These are phyloP conservation scores for Xerus inauris DNA, from an alignment of 2,113 vertebrate species.

Conservation along the genomic window DNA sequence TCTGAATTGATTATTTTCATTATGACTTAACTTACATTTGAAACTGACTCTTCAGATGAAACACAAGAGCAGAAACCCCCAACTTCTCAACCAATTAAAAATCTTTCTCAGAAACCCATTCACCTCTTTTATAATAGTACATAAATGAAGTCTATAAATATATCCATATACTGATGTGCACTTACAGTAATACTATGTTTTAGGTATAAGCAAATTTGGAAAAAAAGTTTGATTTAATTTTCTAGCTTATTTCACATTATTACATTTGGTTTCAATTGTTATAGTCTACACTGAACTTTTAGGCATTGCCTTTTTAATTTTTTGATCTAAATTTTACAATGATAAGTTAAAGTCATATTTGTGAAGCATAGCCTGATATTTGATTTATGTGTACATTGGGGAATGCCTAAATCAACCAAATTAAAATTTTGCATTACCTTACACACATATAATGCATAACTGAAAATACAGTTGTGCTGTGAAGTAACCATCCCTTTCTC, in stretches of 20 bases:
- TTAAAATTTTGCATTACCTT: too few species aligned
- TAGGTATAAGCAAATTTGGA: background rate
- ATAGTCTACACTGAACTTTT: background rate
- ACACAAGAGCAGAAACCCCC: rapidly evolving
- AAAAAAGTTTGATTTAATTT: background rate
- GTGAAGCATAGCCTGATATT: background rate
- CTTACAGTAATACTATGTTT: background rate
- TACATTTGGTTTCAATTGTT: background rate
- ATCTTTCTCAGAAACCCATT: background rate
- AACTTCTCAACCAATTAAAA: rapidly evolving
- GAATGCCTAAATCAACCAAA: too few species aligned
- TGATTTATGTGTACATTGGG: too few species aligned
- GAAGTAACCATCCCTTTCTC: background rate
- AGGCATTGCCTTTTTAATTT: background rate
- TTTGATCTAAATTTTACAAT: background rate
- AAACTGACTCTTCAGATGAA: background rate
- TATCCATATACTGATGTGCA: background rate
- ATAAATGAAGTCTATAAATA: background rate
- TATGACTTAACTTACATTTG: background rate
- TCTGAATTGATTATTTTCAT: background rate
- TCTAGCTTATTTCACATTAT: background rate
- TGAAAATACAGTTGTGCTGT: background rate
- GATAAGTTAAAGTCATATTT: background rate
- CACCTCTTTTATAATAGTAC: rapidly evolving
- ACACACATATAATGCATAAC: background rate